Evolutionary conservation across 92 coral and sea anemone genomes (phyloP), one percentile per base, ranked within the genome.

Genomic region (Zoanthus gigantus): DNA sequence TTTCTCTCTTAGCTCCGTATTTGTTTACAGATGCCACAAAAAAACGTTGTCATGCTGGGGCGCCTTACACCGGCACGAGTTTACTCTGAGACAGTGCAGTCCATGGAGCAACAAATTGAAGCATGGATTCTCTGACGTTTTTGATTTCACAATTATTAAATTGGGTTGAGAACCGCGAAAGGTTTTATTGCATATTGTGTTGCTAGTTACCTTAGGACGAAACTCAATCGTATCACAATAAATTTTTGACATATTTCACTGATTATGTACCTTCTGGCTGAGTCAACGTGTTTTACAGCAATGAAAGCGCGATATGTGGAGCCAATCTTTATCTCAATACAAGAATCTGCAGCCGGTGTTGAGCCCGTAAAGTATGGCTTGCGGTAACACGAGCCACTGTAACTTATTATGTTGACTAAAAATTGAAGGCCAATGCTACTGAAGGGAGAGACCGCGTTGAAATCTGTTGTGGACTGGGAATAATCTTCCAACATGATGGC

Each of bases 401-500:
- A 23, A 9, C 60, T 30, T 16, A 32, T 79, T n/a, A 91, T 91
- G 10, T 66, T 52, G 34, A 87, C 93, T 16, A 91, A 89, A 57
- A 91, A 91, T 82, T 91, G 93, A 0, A 91, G 83, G 0, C 89
- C 89, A 71, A 86, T 88, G 5, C 80, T 69, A 32, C 91, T 86
- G 81, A 92, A 92, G 9, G 93, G 94, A 34, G 80, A 66, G 5
- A 58, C 71, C 29, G 58, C 65, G 37, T 17, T 56, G 79, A 90
- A 90, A 52, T 83, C 75, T 14, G 79, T 72, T 65, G 94, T 74
- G 58, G 81, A 87, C 15, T 50, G 72, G 63, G 93, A 92, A 31
- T 79, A 90, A 85, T 92, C 94, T 58, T 92, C 94, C 17, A 92
- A 68, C 45, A 88, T 88, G 31, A 92, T 23, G 1, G 94, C 77